Base-by-base conservation (phyloP, 2,797 vertebrate genomes). In the Telmatherina bonti region DNA sequence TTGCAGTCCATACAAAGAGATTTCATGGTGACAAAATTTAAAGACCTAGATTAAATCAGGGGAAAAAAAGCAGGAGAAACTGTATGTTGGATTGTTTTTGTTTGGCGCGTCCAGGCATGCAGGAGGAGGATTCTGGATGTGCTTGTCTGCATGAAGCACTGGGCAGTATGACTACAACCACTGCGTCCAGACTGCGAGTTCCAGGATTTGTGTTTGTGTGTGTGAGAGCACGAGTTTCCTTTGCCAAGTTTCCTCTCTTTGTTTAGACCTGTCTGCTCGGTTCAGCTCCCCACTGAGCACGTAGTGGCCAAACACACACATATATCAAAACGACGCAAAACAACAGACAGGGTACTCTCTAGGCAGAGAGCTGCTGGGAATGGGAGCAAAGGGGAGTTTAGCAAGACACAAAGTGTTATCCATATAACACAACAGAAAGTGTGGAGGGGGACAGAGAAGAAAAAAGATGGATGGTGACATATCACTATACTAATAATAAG, bases 241-340 rank as follows among this genome's bases (percentile, higher is more conserved):
- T 73, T 92, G 94, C 91, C 93, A 92, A 93, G 92, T 94, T 95
- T 94, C 93, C 94, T 93, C 92, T 94, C 93, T 88, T 93, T 93
- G 93, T 93, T 93, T 93, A 92, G 91, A 90, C 84, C 87, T 71
- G 71, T 88, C 89, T 71, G 88, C 90, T 94, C 90, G 76, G 87
- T 85, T 87, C 77, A 85, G 90, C 88, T 93, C 90, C 89, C 91
- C 62, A 67, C 90, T 83, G 91, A 78, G 87, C 82, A 77, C 81
- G 53, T 82, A 84, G 90, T 84, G 83, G 90, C 93, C 92, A 91
- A 92, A 94, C 80, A 89, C 91, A 92, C 86, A 85, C 88, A 90
- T 85, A 90, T 78, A 87, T 89, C 83, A 89, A 90, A 89, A 90
- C 83, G 81, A 29, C 59, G 82, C 74, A 81, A 81, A 87, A 88